These are phyloP conservation scores for Piaya cayana DNA, from an alignment of 2,113 vertebrate species.

Conservation along the genomic window DNA sequence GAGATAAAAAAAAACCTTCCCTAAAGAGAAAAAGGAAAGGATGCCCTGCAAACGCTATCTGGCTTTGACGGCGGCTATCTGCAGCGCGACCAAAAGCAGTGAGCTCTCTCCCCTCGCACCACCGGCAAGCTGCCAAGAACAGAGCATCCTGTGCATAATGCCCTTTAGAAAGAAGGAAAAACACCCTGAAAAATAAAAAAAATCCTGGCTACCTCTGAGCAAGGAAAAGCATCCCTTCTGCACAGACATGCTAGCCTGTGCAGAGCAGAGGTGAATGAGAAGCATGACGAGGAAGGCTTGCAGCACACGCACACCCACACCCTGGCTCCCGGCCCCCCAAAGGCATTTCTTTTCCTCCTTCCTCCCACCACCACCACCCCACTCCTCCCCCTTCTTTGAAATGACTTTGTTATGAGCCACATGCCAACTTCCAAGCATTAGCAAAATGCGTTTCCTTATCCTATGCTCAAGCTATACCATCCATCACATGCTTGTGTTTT, in stretches of 20 bases:
- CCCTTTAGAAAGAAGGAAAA: not conserved
- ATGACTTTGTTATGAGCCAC: not conserved
- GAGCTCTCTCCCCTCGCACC: not conserved
- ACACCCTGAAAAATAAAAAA: not conserved
- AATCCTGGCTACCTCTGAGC: not conserved
- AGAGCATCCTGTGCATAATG: not conserved
- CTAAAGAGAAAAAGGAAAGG: not conserved
- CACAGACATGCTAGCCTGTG: not conserved
- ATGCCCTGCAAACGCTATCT: not conserved
- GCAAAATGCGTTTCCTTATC: not conserved
- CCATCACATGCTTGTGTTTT: not conserved
- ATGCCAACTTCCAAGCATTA: not conserved
- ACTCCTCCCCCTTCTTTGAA: not conserved
- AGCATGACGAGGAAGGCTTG: not conserved
- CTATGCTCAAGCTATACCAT: not conserved
- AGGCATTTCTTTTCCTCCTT: slow-evolving; percentile 38
- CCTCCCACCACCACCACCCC: not conserved
- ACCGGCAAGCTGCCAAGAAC: not conserved
- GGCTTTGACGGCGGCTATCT: not conserved
- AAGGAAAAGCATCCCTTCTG: not conserved
- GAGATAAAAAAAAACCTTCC: not conserved
- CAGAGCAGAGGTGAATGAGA: not conserved
- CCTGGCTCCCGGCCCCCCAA: not conserved
- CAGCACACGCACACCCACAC: not conserved
- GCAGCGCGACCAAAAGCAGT: not conserved